Evolutionary conservation across 2,113 vertebrate species (phyloP), one percentile per base, ranked within the genome.

Genomic region (Microtus pennsylvanicus): DNA sequence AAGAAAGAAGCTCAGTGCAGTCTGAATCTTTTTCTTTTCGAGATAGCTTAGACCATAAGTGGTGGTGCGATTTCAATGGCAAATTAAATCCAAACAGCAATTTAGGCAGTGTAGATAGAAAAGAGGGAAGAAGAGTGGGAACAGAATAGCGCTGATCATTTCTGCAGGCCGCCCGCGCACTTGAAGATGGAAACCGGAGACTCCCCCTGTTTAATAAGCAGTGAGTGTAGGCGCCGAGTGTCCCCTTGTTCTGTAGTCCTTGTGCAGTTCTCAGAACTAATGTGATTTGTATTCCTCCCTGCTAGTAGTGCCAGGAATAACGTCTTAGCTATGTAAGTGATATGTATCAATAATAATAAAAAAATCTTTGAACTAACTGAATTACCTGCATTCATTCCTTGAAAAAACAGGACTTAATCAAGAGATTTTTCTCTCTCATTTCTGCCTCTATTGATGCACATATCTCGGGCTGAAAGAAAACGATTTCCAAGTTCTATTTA

Each of bases 21-120:
- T 11, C 11, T 24, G 7, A 78, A 61, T 67, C 82, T 61, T 83
- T 70, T 61, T 89, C 82, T 67, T 65, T 63, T 81, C 70, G 10
- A 8, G 5, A 55, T 21, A n/a, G 76, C 75, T 80, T 12, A 63
- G 47, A 55, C 87, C 10, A 0, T 13, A 58, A 16, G 33, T 9
- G 17, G 26, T 0, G 10, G 69, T 0, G 24, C 16, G 7, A 33
- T 81, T 75, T 80, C 89, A 21, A 13, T 4, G 75, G 91, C 17
- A 86, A 92, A 94, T 89, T 90, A 86, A 77, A 89, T 67, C 81
- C 74, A 92, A 87, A 91, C 63, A 65, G 91, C 55, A 33, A 52
- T 42, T 77, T 80, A 38, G 65, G 67, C 16, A 42, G 80, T 7
- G 42, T 13, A n/a, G 88, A 91, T 77, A 78, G 69, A 55, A 75